Evolutionary conservation across 30 jellyfish, hydroid and myxozoan genomes (phyloP).

Genomic region (Cassiopea xamachana): DNA sequence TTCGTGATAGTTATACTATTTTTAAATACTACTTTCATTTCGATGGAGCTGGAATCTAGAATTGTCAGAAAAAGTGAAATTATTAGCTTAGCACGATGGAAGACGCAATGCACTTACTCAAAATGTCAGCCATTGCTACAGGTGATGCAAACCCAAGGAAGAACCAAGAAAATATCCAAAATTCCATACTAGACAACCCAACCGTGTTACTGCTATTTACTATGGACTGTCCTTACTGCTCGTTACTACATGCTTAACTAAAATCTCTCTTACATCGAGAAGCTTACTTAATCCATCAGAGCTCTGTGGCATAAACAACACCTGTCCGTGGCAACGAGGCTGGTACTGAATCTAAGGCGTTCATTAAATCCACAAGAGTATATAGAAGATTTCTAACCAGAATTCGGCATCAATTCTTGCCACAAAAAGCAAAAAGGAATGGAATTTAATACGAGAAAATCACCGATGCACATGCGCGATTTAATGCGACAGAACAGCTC

Average conservation of each 20-base stretch:
- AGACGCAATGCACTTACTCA: background rate
- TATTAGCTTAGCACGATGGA: too few relatives aligned
- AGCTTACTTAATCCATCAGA: slow-evolving; percentile 8
- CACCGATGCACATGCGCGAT: background rate
- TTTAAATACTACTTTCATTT: too few relatives aligned
- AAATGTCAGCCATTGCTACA: background rate
- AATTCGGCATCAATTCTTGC: slow-evolving; percentile 1
- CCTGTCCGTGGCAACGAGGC: slow-evolving; percentile 14
- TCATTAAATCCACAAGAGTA: slow-evolving; percentile 10
- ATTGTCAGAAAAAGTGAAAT: too few relatives aligned
- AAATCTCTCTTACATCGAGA: background rate
- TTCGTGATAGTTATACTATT: too few relatives aligned
- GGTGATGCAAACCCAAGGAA: background rate
- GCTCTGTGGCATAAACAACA: slow-evolving; percentile 16
- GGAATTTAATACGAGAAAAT: background rate
- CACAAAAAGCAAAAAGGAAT: background rate
- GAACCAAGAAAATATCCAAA: background rate
- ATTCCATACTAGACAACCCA: background rate
- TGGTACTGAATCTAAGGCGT: background rate
- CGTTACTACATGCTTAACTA: background rate
- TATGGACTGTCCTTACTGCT: background rate
- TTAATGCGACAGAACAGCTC: too few relatives aligned
- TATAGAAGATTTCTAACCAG: background rate
- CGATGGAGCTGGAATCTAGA: too few relatives aligned
- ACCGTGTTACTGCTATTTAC: background rate